phyloP scores from a whole-genome alignment of 2,888 invertebrate species.

The Lycaena phlaeas region DNA sequence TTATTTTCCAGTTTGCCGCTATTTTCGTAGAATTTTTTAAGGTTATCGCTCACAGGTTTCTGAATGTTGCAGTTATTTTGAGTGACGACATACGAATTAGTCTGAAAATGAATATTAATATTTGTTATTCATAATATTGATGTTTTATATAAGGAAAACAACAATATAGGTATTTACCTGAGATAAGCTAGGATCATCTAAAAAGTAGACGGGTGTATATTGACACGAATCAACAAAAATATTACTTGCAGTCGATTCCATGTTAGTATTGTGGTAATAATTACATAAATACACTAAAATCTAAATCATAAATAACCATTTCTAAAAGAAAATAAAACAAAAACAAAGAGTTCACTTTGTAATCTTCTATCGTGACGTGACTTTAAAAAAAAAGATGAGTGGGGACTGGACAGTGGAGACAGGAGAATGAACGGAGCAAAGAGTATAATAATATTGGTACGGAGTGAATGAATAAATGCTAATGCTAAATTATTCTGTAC shows the following conservation, averaged over 20 bases:
- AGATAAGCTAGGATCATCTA: slow-evolving; percentile 52
- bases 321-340: slow-evolving; percentile 1
- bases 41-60: slow-evolving; percentile 52
- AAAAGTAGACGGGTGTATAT: slow-evolving; percentile 59
- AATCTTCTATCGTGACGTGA: too few species aligned
- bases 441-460: too few species aligned
- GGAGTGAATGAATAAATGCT: too few species aligned
- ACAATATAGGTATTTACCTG: slow-evolving; percentile 49
- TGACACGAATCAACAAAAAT: slow-evolving; percentile 56
- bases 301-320: slow-evolving; percentile 13
- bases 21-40: slow-evolving; percentile 64
- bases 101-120: slow-evolving; percentile 31
- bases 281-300: slow-evolving; percentile 17
- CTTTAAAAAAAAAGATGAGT: too few species aligned
- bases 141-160: slow-evolving; percentile 20
- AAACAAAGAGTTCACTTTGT: slow-evolving; percentile 2
- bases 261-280: slow-evolving; percentile 27
- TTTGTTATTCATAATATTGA: not conserved
- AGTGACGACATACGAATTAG: slow-evolving; percentile 44
- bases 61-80: slow-evolving; percentile 34
- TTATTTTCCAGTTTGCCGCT: slow-evolving; percentile 59
- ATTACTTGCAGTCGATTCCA: slow-evolving; percentile 50
- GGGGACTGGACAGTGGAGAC: too few species aligned
- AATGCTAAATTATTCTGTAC: too few species aligned
- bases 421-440: too few species aligned